These are phyloP conservation scores for Montipora sp. DNA, from an alignment of 64 coral and sea anemone species.

Conservation along the genomic window DNA sequence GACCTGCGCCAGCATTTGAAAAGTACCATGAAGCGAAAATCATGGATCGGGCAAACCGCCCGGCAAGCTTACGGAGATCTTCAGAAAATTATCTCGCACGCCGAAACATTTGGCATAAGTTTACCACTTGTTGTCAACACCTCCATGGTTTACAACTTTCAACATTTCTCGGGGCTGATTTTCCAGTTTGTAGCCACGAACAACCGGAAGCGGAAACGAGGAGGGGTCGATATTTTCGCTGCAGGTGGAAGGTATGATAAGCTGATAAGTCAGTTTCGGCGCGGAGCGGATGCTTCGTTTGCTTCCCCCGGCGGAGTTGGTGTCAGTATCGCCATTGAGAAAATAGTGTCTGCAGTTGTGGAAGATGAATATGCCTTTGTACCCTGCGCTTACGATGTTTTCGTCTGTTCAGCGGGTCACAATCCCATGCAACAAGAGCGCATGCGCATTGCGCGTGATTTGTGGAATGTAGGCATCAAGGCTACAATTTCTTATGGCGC, in stretches of 20 bases:
- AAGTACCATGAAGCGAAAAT: constrained; percentile 64
- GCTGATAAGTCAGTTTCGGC: constrained; percentile 74
- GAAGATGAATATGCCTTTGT: constrained; percentile 50
- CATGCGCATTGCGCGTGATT: constrained; percentile 80
- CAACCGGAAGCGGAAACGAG: constrained; percentile 86
- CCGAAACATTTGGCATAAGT: constrained; percentile 60
- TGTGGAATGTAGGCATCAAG: constrained; percentile 77
- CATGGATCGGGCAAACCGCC: constrained; percentile 15
- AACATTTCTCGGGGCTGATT: constrained; percentile 90
- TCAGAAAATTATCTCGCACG: constrained; percentile 44
- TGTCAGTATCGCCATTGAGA: constrained; percentile 84
- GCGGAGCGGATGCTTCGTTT: constrained; percentile 49
- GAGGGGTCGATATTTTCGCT: constrained; percentile 91
- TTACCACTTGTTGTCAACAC: constrained; percentile 72
- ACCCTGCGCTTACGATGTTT: constrained; percentile 73
- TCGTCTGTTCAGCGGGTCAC: constrained; percentile 82
- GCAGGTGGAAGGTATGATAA: constrained; percentile 96
- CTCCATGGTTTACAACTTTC: constrained; percentile 91
- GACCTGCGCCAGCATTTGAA: constrained; percentile 78
- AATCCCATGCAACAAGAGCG: constrained; percentile 73
- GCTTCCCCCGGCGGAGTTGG: constrained; percentile 80
- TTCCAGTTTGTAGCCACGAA: constrained; percentile 96
- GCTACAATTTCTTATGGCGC: constrained; percentile 80
- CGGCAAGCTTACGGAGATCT: constrained; percentile 55
- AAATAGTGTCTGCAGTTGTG: constrained; percentile 84